Conservation (phyloP, 2,113 vertebrate species). For the Polyodon spathula region DNA sequence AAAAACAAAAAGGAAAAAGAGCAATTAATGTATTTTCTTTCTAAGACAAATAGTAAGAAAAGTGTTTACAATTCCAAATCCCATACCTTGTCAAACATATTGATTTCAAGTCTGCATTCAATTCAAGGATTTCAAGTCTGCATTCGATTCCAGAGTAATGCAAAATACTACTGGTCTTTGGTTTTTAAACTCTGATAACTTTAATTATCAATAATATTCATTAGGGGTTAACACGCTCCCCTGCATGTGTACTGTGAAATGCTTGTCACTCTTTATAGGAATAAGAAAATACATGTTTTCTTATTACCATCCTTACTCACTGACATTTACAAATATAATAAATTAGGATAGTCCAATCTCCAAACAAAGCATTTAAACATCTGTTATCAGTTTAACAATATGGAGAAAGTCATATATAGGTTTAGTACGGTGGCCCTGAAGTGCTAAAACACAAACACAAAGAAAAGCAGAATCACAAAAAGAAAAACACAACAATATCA, state of each 20-base stretch:
- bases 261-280: constrained; percentile 24
- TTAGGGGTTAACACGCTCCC: constrained; percentile 28
- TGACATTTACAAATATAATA: too few species aligned
- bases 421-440: too few species aligned
- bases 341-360: too few species aligned
- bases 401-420: too few species aligned
- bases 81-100: not conserved
- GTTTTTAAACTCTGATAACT: not conserved
- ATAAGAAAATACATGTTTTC: constrained; percentile 37
- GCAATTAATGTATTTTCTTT: not conserved
- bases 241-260: constrained; percentile 30
- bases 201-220: constrained; percentile 22
- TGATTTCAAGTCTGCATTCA: not conserved
- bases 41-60: too few species aligned
- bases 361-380: too few species aligned
- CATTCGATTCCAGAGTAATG: not conserved
- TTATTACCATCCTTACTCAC: not conserved
- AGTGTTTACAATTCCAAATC: not conserved
- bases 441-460: too few species aligned
- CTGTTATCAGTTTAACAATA: too few species aligned
- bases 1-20: too few species aligned
- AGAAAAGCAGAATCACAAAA: too few species aligned
- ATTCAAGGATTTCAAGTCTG: not conserved
- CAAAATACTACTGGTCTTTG: not conserved
- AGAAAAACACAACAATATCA: too few species aligned